Base-by-base conservation (phyloP, 2,888 invertebrate genomes). In the Acholoe squamosa region DNA sequence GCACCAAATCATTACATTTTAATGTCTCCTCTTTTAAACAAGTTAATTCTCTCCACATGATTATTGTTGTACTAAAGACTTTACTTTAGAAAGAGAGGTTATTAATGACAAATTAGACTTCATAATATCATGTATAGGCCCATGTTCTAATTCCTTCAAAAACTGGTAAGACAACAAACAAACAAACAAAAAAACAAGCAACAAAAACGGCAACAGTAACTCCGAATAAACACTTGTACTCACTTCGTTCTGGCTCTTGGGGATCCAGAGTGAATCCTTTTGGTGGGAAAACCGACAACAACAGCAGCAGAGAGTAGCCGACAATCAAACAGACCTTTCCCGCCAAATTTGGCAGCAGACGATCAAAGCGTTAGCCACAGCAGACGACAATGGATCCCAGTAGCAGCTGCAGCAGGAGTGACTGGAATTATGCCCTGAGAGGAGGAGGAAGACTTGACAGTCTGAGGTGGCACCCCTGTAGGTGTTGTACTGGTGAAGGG, bases 211-310 rank as follows among this genome's bases (percentile, higher is more conserved):
- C 43, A 43, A 43, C 43, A 43, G 43, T 10, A 43, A 43, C 5
- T 7, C 43, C 3, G 5, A 43, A 43, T 43, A n/a, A n/a, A n/a
- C n/a, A n/a, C 43, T 3, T 43, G 16, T 80, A 80, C 80, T 80
- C 43, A 80, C 80, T 80, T 10, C 43, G 80, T 43, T 34, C 34
- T 12, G 33, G 25, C 16, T 14, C 80, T 33, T 80, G 80, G 33
- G 80, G 80, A 80, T 80, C 80, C 80, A 80, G 80, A 80, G 25
- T 80, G n/a, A n/a, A n/a, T 80, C 43, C 80, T 33, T 80, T 43
- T 16, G 14, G 33, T 22, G 33, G 7, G 34, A 16, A 43, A 80
- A n/a, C n/a, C n/a, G n/a, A n/a, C n/a, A n/a, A n/a, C n/a, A n/a
- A n/a, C n/a, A 76, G 76, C n/a, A 61, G 19, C 61, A 19, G 3